Evolutionary conservation across 2,888 invertebrate species (phyloP), one percentile per base, ranked within the genome.

Genomic region (Acanthacorydalis orientalis): DNA sequence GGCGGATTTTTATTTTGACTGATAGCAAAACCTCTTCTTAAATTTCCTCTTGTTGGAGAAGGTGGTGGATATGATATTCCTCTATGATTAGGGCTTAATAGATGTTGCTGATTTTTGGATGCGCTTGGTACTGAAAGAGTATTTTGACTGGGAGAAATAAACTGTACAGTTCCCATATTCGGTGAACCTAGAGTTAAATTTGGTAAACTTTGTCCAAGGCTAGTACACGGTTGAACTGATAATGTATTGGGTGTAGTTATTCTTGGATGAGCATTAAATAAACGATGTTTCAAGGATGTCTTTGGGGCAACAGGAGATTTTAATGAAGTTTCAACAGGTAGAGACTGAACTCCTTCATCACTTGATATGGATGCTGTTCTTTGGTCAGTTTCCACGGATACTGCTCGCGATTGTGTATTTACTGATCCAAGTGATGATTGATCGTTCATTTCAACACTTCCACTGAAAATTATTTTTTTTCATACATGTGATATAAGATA

Each of bases 21-120:
- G 59, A 85, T 80, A 37, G 82, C 80, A 58, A 79, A 63, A 16
- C 80, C 78, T 49, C 82, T 70, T 55, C 74, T 70, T 48, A 82
- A 59, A 46, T 78, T 78, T 44, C 73, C 79, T 59, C 80, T 75
- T 50, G 74, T 72, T 48, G 74, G 87, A 53, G 85, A 87, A 23
- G 85, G 84, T 7, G 88, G 88, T 48, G 88, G 87, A 63, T 88
- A 87, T 52, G 85, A 86, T 50, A 80, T 78, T 50, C 86, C 87
- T 55, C 80, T 72, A 58, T 77, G 74, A 56, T 77, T 74, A 9
- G 80, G 73, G 58, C 71, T 75, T 56, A 70, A 59, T 56, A 70
- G 63, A 56, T 64, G 68, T 50, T 57, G 60, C 49, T 65, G 65
- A 50, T 59, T 64, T 52, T 61, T 64, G 40, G 41, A 49, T 51